phyloP scores from a whole-genome alignment of 2,888 invertebrate genomes.

The Ceraclea dissimilis region DNA sequence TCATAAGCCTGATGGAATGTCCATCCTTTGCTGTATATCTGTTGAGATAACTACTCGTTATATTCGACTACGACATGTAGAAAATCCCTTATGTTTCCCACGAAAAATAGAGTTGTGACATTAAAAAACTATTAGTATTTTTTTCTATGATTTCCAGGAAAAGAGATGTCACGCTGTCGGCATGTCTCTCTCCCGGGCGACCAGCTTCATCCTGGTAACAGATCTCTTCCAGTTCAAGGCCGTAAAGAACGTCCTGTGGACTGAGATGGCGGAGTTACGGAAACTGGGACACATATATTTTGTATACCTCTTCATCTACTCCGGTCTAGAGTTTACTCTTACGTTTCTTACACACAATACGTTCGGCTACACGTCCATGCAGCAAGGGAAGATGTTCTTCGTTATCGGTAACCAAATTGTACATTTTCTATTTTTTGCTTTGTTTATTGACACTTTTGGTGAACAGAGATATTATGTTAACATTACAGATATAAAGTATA shows the following conservation, averaged over 20 bases:
- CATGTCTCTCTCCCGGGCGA: slow-evolving; percentile 56
- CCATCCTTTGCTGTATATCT: no score
- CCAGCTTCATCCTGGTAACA: slow-evolving; percentile 44
- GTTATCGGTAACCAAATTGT: slow-evolving; percentile 59
- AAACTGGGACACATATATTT: slow-evolving; percentile 75
- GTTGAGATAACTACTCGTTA: no score
- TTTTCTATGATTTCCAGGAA: slow-evolving; percentile 43
- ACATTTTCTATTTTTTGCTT: no score
- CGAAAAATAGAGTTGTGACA: no score
- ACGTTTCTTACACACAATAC: slow-evolving; percentile 93
- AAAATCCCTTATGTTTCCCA: no score
- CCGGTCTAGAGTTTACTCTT: slow-evolving; percentile 94
- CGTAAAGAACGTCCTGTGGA: slow-evolving; percentile 55
- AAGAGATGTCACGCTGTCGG: slow-evolving; percentile 63
- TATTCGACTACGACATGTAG: no score
- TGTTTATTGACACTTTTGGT: slow-evolving; percentile 3
- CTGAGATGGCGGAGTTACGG: slow-evolving; percentile 53
- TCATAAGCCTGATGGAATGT: no score
- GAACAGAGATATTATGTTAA: no score
- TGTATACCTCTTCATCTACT: slow-evolving; percentile 87
- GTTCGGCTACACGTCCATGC: slow-evolving; percentile 86
- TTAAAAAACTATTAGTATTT: no score
- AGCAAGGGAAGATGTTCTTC: slow-evolving; percentile 97
- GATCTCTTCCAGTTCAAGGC: slow-evolving; percentile 54
- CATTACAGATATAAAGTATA: no score